These are phyloP conservation scores for Panzeria rudis DNA, from an alignment of 2,888 invertebrate species.

Conservation along the genomic window DNA sequence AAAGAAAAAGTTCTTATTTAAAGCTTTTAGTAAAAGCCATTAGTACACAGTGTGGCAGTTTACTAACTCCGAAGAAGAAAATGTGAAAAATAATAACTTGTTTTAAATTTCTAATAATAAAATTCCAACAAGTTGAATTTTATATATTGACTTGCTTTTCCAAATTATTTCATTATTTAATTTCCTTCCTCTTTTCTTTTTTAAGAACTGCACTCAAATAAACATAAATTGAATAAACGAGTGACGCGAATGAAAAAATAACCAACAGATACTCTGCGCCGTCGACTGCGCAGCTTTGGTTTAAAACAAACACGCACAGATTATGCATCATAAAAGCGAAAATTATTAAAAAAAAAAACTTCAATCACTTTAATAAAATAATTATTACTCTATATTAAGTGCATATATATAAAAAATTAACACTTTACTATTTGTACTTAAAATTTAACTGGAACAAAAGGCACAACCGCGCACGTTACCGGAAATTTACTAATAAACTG, in stretches of 20 bases:
- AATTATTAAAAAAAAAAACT: background rate
- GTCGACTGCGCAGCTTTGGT: background rate
- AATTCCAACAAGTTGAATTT: no score
- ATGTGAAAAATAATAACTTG: no score
- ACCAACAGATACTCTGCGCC: background rate
- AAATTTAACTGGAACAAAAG: background rate
- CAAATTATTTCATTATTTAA: background rate
- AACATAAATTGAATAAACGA: background rate
- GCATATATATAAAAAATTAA: background rate
- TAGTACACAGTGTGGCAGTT: no score
- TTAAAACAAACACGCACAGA: background rate
- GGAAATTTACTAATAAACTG: background rate
- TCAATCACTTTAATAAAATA: background rate
- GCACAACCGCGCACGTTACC: background rate
- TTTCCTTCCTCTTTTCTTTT: background rate
- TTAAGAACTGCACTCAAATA: background rate
- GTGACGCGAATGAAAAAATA: background rate
- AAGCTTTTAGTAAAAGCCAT: no score
- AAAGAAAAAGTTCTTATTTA: no score
- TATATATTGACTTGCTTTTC: no score
- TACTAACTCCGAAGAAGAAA: no score
- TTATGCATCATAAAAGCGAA: background rate
- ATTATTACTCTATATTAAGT: background rate
- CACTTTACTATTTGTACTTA: background rate
- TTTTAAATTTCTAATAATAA: no score